Base-by-base conservation (phyloP, 2,888 invertebrate species). In the Macaria notata region DNA sequence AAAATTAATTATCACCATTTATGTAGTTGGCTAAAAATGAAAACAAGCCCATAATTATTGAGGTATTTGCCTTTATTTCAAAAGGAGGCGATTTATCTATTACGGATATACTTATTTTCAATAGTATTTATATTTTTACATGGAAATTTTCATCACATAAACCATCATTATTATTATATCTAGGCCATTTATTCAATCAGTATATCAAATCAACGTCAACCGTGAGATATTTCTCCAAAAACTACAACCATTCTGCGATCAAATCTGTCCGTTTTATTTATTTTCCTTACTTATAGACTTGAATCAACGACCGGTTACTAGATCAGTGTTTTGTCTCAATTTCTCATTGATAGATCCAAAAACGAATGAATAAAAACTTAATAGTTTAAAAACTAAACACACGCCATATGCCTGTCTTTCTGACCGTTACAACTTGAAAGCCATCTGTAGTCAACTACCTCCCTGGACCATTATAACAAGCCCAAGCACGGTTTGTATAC, bases 41-140 rank as follows among this genome's bases (percentile, higher is more conserved):
- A 88, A 89, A 88, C 86, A 80, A 87, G 64, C 64, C 69, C 55
- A 75, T 78, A 79, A 78, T 88, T 83, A 88, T 84, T 91, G 91
- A 91, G 91, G 91, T 91, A 91, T 84, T 84, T 85, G 80, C 86
- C 86, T 87, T 87, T 86, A 86, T 89, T 88, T 87, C 71, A 84
- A 88, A 88, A 86, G 84, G 88, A 87, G 90, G 88, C 88, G 83
- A 86, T 89, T 90, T 80, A 86, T 59, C 88, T 89, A 88, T 86
- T 87, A 89, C 73, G 84, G 86, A 84, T 88, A 89, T 82, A 84
- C 88, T 91, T 89, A 89, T 78, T 82, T 82, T 78, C 82, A 83
- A 83, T 83, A 86, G 79, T 90, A 90, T 91, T 89, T 89, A 89
- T 89, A 89, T 91, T 89, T 90, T 90, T 89, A 91, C 90, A 91